These are phyloP conservation scores for Falco naumanni DNA, from an alignment of 2,797 vertebrate species.

Conservation along the genomic window DNA sequence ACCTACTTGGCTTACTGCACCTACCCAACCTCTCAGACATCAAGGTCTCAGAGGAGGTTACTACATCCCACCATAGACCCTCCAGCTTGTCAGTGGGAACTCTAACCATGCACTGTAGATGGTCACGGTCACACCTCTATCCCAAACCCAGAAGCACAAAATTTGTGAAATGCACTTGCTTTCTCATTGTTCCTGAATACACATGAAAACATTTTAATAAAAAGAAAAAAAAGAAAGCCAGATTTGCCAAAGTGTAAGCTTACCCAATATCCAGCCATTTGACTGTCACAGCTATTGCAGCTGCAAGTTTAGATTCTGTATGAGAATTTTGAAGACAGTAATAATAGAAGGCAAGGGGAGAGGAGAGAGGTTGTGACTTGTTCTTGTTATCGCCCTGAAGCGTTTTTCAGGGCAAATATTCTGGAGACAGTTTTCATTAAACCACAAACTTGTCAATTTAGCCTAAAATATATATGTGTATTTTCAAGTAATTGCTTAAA, in stretches of 20 bases:
- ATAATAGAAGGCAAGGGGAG: conserved; percentile 64
- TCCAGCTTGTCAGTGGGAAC: neutral
- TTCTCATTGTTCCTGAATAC: neutral
- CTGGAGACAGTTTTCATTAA: conserved; percentile 70
- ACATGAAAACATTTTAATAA: neutral
- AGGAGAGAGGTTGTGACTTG: conserved; percentile 16
- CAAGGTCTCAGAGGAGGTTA: neutral
- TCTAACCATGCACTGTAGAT: neutral
- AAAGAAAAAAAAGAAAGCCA: neutral
- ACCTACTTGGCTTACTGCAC: neutral
- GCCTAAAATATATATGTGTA: neutral
- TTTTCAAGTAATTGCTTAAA: conserved; percentile 71
- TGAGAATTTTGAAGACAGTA: conserved; percentile 61
- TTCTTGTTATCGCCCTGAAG: conserved; percentile 62
- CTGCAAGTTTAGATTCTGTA: conserved; percentile 56
- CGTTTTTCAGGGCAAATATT: conserved; percentile 77
- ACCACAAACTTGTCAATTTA: conserved; percentile 70
- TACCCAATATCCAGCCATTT: neutral
- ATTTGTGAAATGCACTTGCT: neutral
- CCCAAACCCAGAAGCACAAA: neutral
- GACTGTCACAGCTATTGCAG: conserved; percentile 61
- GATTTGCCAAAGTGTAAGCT: conserved; percentile 20
- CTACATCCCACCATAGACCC: neutral
- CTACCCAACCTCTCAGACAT: neutral
- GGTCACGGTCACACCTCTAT: fast-evolving